Percentiles rank a stretch among this genome's conserved stretches.
Conservation (phyloP, 30 jellyfish, hydroid and myxozoan species). For the Chironex yamaguchii region DNA sequence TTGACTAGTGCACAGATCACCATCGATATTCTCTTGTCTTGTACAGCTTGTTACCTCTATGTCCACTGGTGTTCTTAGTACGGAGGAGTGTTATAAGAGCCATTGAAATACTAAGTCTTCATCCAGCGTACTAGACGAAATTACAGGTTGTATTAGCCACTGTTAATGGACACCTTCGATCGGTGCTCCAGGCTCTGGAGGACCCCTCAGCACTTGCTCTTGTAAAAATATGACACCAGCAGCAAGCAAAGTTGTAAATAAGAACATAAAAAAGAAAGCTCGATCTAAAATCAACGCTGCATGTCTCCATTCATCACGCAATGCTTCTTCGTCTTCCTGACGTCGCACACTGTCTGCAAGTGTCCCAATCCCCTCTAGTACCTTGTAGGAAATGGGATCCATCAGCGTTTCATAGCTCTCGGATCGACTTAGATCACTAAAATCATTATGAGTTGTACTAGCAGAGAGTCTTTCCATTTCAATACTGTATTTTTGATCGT, state of each 20-base stretch:
- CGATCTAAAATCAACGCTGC: constrained; percentile 79
- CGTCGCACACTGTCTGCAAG: constrained; percentile 82
- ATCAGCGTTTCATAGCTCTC: constrained; percentile 75
- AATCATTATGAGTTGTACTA: constrained; percentile 56
- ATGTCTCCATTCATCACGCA: constrained; percentile 80
- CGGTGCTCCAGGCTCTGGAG: constrained; percentile 38
- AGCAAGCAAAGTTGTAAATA: constrained; percentile 62
- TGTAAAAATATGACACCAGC: constrained; percentile 79
- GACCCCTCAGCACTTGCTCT: constrained; percentile 77
- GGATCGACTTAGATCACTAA: constrained; percentile 52
- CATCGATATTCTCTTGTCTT: too few species aligned
- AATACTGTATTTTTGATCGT: constrained; percentile 24
- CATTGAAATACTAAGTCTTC: too few species aligned
- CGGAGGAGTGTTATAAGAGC: too few species aligned
- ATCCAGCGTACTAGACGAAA: too few species aligned
- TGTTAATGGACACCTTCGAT: background rate
- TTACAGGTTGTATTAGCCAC: too few species aligned
- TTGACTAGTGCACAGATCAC: too few species aligned
- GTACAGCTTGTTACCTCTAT: too few species aligned
- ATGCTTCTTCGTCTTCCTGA: constrained; percentile 78
- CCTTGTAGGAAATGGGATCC: constrained; percentile 81
- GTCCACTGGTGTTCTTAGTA: too few species aligned
- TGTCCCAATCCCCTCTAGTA: constrained; percentile 76
- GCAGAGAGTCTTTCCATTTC: constrained; percentile 70
- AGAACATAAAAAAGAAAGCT: constrained; percentile 66